phyloP scores from a whole-genome alignment of 2,797 vertebrate species.

The Onychomys leucogaster region DNA sequence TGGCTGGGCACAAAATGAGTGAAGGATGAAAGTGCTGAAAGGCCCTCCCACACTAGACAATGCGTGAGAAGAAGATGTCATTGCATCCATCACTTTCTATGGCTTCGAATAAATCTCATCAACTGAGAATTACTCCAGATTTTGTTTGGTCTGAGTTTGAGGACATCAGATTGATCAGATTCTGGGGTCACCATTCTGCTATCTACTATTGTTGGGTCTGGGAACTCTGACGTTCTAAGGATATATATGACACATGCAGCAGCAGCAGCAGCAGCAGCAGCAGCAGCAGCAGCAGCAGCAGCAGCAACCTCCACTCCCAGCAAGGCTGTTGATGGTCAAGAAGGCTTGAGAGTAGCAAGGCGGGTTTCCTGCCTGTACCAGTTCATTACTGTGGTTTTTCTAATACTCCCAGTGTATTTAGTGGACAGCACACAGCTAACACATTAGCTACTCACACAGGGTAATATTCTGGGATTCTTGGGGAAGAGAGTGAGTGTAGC shows the following conservation, averaged over 20 bases:
- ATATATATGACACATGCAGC: neutral
- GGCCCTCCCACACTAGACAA: neutral
- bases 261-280: no score
- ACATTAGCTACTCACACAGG: neutral
- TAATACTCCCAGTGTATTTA: neutral
- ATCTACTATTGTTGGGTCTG: neutral
- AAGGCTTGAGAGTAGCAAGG: neutral
- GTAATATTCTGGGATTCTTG: neutral
- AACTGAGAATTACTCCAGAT: neutral
- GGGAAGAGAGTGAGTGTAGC: neutral
- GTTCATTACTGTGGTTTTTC: neutral
- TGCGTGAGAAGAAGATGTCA: neutral
- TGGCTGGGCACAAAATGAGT: neutral
- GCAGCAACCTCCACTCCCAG: neutral
- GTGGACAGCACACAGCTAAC: neutral
- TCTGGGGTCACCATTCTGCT: neutral
- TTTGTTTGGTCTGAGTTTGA: neutral
- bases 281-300: neutral
- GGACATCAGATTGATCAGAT: neutral
- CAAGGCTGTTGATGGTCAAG: neutral
- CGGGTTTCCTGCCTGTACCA: neutral
- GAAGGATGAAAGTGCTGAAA: neutral
- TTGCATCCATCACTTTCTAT: neutral
- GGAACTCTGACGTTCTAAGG: neutral
- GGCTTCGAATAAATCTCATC: neutral